Conservation (phyloP, 2,113 vertebrate species). For the Tragelaphus strepsiceros region DNA sequence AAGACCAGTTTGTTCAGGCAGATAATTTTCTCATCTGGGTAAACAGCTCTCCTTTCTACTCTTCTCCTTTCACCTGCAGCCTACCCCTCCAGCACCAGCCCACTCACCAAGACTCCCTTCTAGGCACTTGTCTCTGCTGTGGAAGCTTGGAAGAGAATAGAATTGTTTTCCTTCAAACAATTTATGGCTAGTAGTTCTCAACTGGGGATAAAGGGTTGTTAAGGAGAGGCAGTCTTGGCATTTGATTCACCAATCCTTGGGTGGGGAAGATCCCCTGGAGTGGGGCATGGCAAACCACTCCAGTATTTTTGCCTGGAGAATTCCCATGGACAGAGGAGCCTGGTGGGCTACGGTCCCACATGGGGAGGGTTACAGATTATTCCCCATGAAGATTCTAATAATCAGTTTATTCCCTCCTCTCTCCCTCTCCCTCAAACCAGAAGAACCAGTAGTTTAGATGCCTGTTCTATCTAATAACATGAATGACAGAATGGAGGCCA, state of each 20-base stretch:
- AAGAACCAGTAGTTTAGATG: background rate
- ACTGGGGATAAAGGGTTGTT: background rate
- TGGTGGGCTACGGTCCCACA: background rate
- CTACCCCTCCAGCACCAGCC: background rate
- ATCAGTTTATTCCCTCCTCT: background rate
- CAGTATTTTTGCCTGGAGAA: background rate
- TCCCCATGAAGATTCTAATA: background rate
- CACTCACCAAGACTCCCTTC: background rate
- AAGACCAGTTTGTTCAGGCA: slow-evolving; percentile 33
- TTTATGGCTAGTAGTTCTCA: background rate
- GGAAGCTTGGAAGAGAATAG: background rate
- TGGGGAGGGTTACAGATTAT: background rate
- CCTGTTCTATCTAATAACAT: background rate
- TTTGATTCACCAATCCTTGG: background rate
- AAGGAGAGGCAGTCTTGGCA: background rate
- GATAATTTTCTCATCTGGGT: slow-evolving; percentile 3
- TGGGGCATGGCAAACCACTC: rapidly evolving
- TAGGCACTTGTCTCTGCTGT: background rate
- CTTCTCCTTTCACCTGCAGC: background rate
- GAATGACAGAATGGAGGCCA: background rate
- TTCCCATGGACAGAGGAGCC: background rate
- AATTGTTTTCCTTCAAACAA: background rate
- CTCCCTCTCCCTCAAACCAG: background rate
- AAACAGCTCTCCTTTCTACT: background rate
- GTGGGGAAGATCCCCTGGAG: background rate